Conservation (phyloP, 2,888 invertebrate species). For the Cantharis lateralis region DNA sequence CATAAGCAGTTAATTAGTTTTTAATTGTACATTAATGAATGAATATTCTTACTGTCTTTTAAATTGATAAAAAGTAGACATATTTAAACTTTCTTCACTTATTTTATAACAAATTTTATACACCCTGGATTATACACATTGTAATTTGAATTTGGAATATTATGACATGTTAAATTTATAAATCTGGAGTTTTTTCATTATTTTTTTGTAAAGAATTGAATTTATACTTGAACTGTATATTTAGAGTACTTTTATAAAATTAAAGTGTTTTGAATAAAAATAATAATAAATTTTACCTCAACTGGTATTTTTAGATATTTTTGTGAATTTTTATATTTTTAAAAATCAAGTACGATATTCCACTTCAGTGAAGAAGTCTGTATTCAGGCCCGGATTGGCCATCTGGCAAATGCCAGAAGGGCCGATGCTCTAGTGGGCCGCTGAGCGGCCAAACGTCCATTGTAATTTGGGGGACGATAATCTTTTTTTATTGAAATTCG, state of each 20-base stretch:
- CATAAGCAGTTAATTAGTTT: not conserved
- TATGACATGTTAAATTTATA: not conserved
- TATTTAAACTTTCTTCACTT: not conserved
- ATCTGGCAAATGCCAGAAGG: too few relatives aligned
- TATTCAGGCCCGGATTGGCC: too few relatives aligned
- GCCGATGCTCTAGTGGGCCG: too few relatives aligned
- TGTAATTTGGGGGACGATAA: too few relatives aligned
- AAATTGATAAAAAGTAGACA: not conserved
- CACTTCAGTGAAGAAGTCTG: too few relatives aligned
- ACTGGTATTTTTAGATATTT: too few relatives aligned
- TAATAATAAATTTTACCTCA: not conserved
- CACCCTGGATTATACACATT: not conserved
- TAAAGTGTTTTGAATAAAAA: not conserved
- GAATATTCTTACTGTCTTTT: not conserved
- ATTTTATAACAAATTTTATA: not conserved
- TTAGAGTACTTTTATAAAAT: not conserved
- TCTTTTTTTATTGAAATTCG: too few relatives aligned
- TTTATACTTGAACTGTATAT: not conserved
- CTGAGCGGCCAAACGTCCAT: too few relatives aligned
- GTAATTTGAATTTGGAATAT: not conserved
- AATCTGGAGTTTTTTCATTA: not conserved
- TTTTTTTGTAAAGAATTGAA: not conserved
- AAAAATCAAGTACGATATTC: too few relatives aligned
- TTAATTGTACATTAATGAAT: not conserved
- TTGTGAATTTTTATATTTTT: too few relatives aligned